Conservation (phyloP, 2,113 vertebrate species). For the Synodontis membranacea region DNA sequence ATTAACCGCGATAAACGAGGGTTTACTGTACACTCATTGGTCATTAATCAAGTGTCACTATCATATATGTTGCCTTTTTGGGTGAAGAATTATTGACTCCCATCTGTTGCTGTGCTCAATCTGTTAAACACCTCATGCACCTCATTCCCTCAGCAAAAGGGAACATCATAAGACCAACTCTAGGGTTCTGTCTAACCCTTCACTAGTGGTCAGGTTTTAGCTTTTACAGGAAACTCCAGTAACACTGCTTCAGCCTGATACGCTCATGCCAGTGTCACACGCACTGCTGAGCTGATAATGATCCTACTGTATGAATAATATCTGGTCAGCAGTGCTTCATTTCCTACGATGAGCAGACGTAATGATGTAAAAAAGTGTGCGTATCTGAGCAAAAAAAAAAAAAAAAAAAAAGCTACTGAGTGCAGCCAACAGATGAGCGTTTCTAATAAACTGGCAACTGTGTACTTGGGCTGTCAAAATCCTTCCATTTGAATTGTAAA, state of each 20-base stretch:
- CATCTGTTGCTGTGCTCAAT: background rate
- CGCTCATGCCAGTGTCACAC: background rate
- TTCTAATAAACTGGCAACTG: background rate
- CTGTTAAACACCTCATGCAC: background rate
- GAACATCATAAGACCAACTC: background rate
- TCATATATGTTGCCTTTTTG: background rate
- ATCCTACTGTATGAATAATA: background rate
- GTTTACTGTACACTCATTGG: background rate
- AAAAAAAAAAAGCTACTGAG: background rate
- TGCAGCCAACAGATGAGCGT: background rate
- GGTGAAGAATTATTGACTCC: background rate
- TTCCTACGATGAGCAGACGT: background rate
- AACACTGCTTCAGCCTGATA: background rate
- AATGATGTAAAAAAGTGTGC: background rate
- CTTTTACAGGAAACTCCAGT: background rate
- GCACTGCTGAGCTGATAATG: background rate
- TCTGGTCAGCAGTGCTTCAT: background rate
- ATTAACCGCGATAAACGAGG: too few relatives aligned
- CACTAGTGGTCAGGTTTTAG: background rate
- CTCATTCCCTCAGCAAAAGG: background rate
- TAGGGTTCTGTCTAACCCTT: background rate
- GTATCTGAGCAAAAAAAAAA: background rate
- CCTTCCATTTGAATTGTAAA: background rate
- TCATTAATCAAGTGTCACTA: background rate
- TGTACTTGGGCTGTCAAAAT: background rate